Conservation (phyloP, 2,113 vertebrate species). For the Cebus imitator region DNA sequence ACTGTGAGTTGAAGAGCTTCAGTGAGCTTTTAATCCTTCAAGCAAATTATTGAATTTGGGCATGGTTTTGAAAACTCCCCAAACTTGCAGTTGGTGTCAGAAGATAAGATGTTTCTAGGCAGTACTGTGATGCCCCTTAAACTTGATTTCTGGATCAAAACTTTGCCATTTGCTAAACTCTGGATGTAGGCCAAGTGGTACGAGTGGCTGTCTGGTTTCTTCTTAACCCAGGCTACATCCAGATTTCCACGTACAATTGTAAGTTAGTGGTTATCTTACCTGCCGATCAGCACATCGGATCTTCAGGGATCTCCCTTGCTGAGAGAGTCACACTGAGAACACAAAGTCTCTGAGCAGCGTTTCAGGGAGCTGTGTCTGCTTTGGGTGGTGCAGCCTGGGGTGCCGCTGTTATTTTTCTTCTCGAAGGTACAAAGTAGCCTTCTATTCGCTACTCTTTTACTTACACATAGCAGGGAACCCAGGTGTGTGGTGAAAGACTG, state of each 20-base stretch:
- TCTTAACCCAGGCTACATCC: rapidly evolving
- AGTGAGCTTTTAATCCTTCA: not conserved
- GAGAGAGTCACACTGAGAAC: not conserved
- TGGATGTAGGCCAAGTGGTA: rapidly evolving
- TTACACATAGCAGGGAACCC: not conserved
- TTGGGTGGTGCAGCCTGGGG: not conserved
- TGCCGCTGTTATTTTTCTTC: not conserved
- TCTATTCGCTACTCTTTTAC: not conserved
- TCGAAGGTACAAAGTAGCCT: not conserved
- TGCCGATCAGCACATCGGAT: not conserved
- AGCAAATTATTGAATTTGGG: too few species aligned
- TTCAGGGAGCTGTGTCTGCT: not conserved
- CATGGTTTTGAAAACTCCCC: too few species aligned
- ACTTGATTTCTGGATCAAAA: not conserved
- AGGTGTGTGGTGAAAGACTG: not conserved
- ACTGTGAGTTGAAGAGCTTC: rapidly evolving
- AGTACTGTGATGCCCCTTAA: rapidly evolving
- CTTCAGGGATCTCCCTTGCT: not conserved
- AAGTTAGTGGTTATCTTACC: not conserved
- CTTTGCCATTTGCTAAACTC: not conserved
- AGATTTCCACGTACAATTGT: not conserved
- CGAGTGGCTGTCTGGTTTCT: not conserved
- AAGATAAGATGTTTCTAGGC: too few species aligned
- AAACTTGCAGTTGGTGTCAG: not conserved
- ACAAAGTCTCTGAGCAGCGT: not conserved